Evolutionary conservation across 2,113 vertebrate species (phyloP).

Genomic region (Neogale vison): DNA sequence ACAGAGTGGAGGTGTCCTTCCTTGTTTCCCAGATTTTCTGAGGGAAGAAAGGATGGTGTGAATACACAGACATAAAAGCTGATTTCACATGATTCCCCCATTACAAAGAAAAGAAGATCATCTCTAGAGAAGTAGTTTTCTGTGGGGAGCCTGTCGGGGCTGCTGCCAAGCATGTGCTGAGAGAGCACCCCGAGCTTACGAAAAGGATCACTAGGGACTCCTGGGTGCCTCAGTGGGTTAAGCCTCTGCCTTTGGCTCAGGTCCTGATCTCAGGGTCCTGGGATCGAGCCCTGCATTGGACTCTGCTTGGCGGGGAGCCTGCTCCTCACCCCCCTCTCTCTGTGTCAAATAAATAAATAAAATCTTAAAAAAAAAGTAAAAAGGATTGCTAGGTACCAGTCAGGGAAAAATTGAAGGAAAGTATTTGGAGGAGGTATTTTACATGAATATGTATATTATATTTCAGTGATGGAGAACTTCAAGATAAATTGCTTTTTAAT

Average conservation of each 20-base stretch:
- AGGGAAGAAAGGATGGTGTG: background rate
- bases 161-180: background rate
- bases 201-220: background rate
- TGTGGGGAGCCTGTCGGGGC: background rate
- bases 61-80: background rate
- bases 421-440: background rate
- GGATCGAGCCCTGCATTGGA: too few species aligned
- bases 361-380: background rate
- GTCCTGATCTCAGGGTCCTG: too few species aligned
- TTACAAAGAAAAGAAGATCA: background rate
- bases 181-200: background rate
- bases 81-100: background rate
- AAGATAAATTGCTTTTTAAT: slow-evolving; percentile 44
- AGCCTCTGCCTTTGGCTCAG: too few species aligned
- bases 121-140: background rate
- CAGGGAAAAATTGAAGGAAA: background rate
- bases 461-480: background rate
- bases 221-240: too few species aligned
- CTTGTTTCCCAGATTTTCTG: background rate
- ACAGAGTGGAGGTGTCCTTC: background rate
- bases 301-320: too few species aligned
- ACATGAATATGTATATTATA: background rate
- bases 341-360: too few species aligned
- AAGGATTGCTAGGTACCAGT: background rate
- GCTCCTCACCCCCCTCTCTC: too few species aligned